These are phyloP conservation scores for Cheilosia vulpina DNA, from an alignment of 2,888 invertebrate species.

Conservation along the genomic window DNA sequence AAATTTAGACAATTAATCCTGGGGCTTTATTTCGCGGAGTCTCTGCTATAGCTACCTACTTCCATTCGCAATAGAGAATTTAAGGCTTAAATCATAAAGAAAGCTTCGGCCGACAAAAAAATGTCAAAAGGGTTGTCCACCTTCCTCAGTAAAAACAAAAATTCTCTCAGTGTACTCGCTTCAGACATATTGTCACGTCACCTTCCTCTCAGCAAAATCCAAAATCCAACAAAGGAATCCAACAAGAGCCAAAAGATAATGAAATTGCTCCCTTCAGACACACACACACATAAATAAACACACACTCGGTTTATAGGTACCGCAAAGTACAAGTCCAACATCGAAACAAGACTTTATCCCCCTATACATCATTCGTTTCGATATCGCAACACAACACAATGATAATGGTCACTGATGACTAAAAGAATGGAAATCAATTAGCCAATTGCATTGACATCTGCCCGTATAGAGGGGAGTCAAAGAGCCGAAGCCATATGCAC, in stretches of 20 bases:
- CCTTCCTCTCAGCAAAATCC: background rate
- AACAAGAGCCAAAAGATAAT: slow-evolving; percentile 50
- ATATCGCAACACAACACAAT: slow-evolving; percentile 58
- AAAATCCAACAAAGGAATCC: slow-evolving; percentile 1
- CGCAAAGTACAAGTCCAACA: slow-evolving; percentile 35
- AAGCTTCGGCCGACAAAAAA: too few species aligned
- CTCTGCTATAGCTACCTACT: too few species aligned
- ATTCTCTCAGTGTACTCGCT: slow-evolving; percentile 37
- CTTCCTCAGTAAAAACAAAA: too few species aligned
- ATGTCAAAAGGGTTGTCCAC: too few species aligned
- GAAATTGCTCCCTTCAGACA: slow-evolving; percentile 33
- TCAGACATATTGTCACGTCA: slow-evolving; percentile 22
- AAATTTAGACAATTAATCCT: too few species aligned
- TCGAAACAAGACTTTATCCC: slow-evolving; percentile 67
- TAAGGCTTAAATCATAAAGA: too few species aligned
- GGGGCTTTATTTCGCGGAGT: too few species aligned
- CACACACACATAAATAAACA: background rate
- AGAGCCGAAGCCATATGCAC: background rate
- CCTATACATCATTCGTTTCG: slow-evolving; percentile 75
- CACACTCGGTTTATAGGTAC: slow-evolving; percentile 13
- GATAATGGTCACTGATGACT: slow-evolving; percentile 76
- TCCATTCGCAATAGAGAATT: too few species aligned
- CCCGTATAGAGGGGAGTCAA: slow-evolving; percentile 1
- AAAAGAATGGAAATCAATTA: slow-evolving; percentile 82
- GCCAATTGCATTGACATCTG: slow-evolving; percentile 80